Percentiles rank a stretch among this genome's conserved stretches.
Conservation (phyloP, 2,113 vertebrate genomes). For the Leptobrachium leishanense region DNA sequence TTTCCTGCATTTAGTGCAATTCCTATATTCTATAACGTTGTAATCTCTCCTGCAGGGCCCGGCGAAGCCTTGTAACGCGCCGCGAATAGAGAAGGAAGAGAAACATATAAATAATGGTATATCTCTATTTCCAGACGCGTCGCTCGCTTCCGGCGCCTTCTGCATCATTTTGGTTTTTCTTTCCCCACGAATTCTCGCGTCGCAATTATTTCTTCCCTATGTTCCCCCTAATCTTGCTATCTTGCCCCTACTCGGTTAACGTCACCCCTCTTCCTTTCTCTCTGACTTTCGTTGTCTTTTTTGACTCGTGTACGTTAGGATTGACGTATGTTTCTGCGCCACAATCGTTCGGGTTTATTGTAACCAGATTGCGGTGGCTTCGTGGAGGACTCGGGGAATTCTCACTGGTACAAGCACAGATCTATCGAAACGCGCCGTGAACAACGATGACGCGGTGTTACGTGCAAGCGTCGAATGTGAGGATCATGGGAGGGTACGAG, state of each 20-base stretch:
- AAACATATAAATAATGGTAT: too few relatives aligned
- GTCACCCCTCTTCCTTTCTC: too few relatives aligned
- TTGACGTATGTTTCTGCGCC: neutral
- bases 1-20: neutral
- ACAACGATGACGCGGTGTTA: neutral
- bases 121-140: too few relatives aligned
- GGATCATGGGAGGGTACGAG: neutral
- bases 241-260: too few relatives aligned
- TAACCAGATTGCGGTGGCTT: neutral
- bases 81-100: too few relatives aligned
- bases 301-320: neutral
- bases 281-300: too few relatives aligned
- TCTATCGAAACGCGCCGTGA: constrained; percentile 5
- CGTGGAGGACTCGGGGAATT: neutral
- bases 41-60: neutral
- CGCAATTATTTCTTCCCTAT: too few relatives aligned
- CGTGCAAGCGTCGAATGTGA: neutral
- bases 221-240: too few relatives aligned
- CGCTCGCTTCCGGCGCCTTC: too few relatives aligned
- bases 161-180: too few relatives aligned
- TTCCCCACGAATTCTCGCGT: too few relatives aligned
- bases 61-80: too few relatives aligned
- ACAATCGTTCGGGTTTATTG: neutral
- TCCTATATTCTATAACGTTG: neutral
- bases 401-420: constrained; percentile 19